phyloP scores from a whole-genome alignment of 92 coral and sea anemone species.

The Palythoa heliodiscus region DNA sequence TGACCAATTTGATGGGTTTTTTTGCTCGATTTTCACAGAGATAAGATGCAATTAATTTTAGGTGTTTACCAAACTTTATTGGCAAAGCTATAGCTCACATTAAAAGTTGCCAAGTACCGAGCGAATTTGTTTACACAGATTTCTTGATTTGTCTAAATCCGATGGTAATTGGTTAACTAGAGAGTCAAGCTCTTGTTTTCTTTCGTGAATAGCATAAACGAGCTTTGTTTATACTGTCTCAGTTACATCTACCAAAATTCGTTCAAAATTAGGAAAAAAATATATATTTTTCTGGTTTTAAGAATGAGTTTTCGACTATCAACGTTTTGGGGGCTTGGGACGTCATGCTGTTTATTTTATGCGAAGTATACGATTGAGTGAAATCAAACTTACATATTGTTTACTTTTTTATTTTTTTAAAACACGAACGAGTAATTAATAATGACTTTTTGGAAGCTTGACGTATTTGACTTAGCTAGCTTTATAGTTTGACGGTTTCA shows the following conservation, averaged over 20 bases:
- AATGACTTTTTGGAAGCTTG: constrained; percentile 6
- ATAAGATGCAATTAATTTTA: not conserved
- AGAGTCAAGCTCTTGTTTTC: not conserved
- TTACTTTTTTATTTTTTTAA: constrained; percentile 24
- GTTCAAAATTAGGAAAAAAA: not conserved
- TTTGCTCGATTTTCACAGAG: constrained; percentile 1
- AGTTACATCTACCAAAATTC: not conserved
- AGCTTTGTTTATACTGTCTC: not conserved
- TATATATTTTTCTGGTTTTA: not conserved
- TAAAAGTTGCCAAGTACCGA: not conserved
- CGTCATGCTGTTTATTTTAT: constrained; percentile 21
- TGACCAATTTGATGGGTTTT: not conserved
- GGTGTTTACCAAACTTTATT: constrained; percentile 6
- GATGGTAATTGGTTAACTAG: constrained; percentile 15
- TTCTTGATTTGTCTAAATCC: constrained; percentile 9
- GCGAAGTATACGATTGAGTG: constrained; percentile 2
- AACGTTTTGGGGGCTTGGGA: not conserved
- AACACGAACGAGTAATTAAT: constrained; percentile 14
- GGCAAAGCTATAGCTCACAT: not conserved
- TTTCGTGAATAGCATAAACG: not conserved
- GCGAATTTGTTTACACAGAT: constrained; percentile 18
- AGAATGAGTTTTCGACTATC: not conserved
- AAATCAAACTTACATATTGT: not conserved
- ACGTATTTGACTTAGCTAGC: not conserved
- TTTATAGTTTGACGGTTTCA: not conserved